phyloP scores from a whole-genome alignment of 2,113 vertebrate genomes.

The Butorides virescens region DNA sequence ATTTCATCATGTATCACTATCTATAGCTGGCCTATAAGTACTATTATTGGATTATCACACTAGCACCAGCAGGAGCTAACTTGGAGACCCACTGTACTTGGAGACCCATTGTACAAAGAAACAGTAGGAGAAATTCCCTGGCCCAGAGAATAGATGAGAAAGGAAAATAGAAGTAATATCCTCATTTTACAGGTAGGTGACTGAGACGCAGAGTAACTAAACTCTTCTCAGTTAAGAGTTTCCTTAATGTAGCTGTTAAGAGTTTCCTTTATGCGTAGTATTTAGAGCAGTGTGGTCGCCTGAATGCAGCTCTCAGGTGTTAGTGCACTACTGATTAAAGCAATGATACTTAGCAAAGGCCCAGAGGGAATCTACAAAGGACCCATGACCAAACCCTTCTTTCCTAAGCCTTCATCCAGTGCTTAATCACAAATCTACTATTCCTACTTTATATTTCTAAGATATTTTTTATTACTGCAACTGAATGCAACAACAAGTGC shows the following conservation, averaged over 20 bases:
- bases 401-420: background rate
- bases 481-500: background rate
- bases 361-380: background rate
- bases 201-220: background rate
- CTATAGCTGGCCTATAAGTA: background rate
- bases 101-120: background rate
- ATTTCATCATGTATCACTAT: background rate
- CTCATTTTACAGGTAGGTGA: background rate
- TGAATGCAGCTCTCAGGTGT: background rate
- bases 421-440: background rate
- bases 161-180: background rate
- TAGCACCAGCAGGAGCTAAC: background rate
- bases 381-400: background rate
- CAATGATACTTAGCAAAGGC: background rate
- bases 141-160: background rate
- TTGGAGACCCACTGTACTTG: background rate
- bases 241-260: background rate
- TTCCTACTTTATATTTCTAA: background rate
- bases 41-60: background rate
- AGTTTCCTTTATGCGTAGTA: background rate
- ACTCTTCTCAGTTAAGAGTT: background rate
- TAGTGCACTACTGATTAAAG: background rate
- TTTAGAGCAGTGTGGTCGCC: background rate
- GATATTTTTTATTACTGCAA: background rate
- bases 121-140: background rate